phyloP scores from a whole-genome alignment of 2,888 invertebrate genomes.

The Philereme vetulata region DNA sequence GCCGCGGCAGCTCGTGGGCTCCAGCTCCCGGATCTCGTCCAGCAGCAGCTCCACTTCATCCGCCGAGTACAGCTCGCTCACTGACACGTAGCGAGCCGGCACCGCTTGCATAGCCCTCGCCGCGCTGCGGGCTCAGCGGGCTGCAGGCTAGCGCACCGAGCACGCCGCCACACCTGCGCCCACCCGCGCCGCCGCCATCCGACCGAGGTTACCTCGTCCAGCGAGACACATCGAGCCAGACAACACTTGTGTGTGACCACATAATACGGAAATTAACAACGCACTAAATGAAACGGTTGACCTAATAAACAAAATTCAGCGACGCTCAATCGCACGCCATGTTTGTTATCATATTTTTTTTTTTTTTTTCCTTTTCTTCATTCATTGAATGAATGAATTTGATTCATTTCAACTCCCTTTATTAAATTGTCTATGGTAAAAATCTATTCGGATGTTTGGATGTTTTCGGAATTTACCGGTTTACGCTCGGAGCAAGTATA shows the following conservation, averaged over 20 bases:
- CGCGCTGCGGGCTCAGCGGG: slow-evolving; percentile 60
- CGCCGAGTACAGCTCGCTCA: slow-evolving; percentile 81
- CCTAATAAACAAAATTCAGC: slow-evolving; percentile 62
- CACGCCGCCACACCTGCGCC: slow-evolving; percentile 20
- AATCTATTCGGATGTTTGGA: too few relatives aligned
- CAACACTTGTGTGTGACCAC: slow-evolving; percentile 55
- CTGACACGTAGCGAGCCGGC: slow-evolving; percentile 82
- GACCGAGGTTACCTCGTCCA: slow-evolving; percentile 55
- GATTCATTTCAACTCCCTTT: too few relatives aligned
- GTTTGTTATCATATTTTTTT: slow-evolving; percentile 72
- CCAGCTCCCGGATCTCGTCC: slow-evolving; percentile 82
- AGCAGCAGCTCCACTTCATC: slow-evolving; percentile 83
- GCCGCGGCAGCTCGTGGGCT: slow-evolving; percentile 79
- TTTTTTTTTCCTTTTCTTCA: slow-evolving; percentile 25
- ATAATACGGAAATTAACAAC: slow-evolving; percentile 52
- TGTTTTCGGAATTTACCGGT: too few relatives aligned
- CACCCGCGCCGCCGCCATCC: slow-evolving; percentile 14
- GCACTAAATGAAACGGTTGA: slow-evolving; percentile 42
- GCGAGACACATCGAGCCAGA: slow-evolving; percentile 59
- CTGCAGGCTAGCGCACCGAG: slow-evolving; percentile 40
- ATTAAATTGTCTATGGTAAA: too few relatives aligned
- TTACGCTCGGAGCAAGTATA: too few relatives aligned
- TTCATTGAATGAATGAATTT: too few relatives aligned
- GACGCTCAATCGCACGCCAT: slow-evolving; percentile 73
- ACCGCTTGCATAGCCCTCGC: slow-evolving; percentile 79